Evolutionary conservation across 2,797 vertebrate species (phyloP).

Genomic region (Yasuhikotakia modesta): DNA sequence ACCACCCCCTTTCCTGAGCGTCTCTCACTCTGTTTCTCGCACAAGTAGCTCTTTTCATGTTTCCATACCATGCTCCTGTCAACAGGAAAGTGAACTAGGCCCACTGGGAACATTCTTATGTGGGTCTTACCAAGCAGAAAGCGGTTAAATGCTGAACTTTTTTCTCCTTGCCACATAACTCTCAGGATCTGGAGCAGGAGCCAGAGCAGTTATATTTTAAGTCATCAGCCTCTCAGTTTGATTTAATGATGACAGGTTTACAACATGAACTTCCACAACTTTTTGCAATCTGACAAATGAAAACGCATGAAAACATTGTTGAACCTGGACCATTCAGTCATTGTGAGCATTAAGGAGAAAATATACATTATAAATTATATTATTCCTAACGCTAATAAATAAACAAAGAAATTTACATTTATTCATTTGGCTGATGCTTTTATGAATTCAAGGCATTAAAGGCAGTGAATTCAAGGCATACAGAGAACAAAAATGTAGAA

Average conservation of each 20-base stretch:
- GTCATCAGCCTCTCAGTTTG: constrained; percentile 22
- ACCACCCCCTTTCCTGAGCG: background rate
- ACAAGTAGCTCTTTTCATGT: constrained; percentile 16
- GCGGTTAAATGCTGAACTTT: background rate
- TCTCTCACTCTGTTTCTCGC: background rate
- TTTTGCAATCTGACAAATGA: too few species aligned
- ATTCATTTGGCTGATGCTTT: too few species aligned
- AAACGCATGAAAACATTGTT: too few species aligned
- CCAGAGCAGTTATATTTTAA: background rate
- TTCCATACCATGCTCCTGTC: constrained; percentile 27
- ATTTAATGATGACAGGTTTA: constrained; percentile 29
- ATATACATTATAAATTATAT: too few species aligned
- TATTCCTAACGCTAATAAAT: too few species aligned
- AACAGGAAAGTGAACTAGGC: constrained; percentile 28
- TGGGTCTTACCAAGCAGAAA: constrained; percentile 6
- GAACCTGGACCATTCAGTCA: too few species aligned
- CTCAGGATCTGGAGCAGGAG: background rate
- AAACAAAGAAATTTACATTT: too few species aligned
- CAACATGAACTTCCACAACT: background rate
- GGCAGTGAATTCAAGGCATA: too few species aligned
- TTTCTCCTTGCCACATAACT: background rate
- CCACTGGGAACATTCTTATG: constrained; percentile 24
- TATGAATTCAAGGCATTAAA: too few species aligned
- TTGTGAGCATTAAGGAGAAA: too few species aligned
- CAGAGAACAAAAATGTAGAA: too few species aligned